Conservation (phyloP, 1,140 invertebrate species). For the Neoseiulus cucumeris region DNA sequence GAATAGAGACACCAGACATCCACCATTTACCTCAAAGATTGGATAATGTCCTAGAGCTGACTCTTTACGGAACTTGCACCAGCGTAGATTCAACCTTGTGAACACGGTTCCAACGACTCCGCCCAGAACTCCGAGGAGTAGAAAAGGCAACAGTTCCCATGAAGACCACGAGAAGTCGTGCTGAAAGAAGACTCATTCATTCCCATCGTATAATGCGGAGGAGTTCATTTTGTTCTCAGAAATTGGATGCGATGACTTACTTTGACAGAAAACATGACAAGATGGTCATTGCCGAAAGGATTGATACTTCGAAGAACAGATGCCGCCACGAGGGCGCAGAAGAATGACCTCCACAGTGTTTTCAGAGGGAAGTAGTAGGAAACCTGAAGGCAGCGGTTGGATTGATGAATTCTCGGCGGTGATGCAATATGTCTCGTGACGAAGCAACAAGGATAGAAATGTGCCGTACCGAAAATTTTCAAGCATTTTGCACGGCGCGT, state of each 20-base stretch:
- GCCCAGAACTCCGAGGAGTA: conserved; percentile 80
- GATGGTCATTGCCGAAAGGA: conserved; percentile 95
- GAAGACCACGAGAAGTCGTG: conserved; percentile 98
- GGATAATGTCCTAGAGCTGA: conserved; percentile 89
- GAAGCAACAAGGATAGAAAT: conserved; percentile 22
- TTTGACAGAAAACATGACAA: conserved; percentile 77
- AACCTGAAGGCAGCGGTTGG: conserved; percentile 39
- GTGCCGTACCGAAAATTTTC: neutral
- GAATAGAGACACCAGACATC: conserved; percentile 11
- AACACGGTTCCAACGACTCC: conserved; percentile 87
- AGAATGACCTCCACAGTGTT: conserved; percentile 95
- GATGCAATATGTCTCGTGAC: no score
- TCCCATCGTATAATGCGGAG: neutral
- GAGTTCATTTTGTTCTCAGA: neutral
- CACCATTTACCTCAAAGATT: conserved; percentile 51
- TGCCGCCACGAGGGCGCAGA: conserved; percentile 89
- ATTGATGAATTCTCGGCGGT: no score
- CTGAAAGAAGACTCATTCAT: conserved; percentile 32
- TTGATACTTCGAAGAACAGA: conserved; percentile 90
- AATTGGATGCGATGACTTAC: neutral
- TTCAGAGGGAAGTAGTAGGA: conserved; percentile 97
- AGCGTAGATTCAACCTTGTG: conserved; percentile 82
- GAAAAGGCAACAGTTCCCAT: conserved; percentile 87
- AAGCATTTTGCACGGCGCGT: no score
- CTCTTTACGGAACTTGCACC: conserved; percentile 81